A percentile compares a stretch with the other conserved stretches of the same genome.
Evolutionary conservation across 2,797 vertebrate species (phyloP).

Genomic region (Tauraco hartlaubi): DNA sequence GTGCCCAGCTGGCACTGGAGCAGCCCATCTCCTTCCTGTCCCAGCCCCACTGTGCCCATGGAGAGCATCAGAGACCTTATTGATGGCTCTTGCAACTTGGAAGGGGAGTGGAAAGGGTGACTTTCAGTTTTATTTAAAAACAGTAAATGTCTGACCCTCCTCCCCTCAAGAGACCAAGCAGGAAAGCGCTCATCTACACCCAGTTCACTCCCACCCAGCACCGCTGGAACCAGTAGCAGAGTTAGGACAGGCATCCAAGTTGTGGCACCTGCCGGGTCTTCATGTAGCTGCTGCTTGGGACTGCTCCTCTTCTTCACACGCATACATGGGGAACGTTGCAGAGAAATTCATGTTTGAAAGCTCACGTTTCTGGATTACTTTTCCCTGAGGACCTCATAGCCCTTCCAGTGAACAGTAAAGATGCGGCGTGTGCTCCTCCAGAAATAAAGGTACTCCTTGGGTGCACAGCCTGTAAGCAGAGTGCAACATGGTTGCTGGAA

Average conservation of each 20-base stretch:
- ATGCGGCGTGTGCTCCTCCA: rapidly evolving
- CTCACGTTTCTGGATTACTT: not conserved
- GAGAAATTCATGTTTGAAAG: not conserved
- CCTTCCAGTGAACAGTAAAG: not conserved
- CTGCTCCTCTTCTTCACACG: not conserved
- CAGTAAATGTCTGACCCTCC: not conserved
- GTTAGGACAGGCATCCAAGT: not conserved
- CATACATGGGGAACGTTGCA: rapidly evolving
- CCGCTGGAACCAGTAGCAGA: not conserved
- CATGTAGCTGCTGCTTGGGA: rapidly evolving
- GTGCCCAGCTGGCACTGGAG: not conserved
- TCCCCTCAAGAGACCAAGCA: not conserved
- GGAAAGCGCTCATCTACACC: not conserved
- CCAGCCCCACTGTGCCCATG: not conserved
- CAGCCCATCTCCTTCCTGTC: not conserved
- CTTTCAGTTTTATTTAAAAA: not conserved
- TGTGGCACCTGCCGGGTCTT: not conserved
- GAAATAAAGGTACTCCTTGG: not conserved
- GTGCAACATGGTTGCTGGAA: not conserved
- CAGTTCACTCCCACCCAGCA: rapidly evolving
- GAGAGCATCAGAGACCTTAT: not conserved
- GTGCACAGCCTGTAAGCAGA: not conserved
- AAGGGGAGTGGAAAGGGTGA: not conserved
- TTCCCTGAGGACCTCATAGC: not conserved
- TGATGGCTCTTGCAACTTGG: not conserved